phyloP scores from a whole-genome alignment of 2,888 invertebrate genomes.

The Hofmannophila pseudospretella region DNA sequence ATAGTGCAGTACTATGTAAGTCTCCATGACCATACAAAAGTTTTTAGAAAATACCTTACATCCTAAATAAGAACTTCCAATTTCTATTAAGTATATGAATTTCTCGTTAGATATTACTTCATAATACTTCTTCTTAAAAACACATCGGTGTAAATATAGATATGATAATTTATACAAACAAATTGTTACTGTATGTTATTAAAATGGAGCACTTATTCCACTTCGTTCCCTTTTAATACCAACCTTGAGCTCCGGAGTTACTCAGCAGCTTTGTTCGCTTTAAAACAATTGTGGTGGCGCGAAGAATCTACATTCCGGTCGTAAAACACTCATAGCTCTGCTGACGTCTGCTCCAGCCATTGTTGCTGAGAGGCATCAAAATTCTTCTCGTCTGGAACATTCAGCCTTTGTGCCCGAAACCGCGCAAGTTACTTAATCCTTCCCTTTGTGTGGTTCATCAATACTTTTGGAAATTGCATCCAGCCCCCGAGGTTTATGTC shows the following conservation, averaged over 20 bases:
- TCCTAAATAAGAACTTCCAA: background rate
- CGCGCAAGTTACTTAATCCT: slow-evolving; percentile 64
- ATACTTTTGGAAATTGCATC: slow-evolving; percentile 58
- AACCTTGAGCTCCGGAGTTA: background rate
- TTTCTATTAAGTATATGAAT: background rate
- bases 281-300: slow-evolving; percentile 47
- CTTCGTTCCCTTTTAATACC: background rate
- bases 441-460: slow-evolving; percentile 59
- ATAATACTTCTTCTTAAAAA: no score
- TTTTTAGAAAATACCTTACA: background rate
- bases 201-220: no score
- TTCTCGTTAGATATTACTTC: no score
- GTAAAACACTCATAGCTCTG: slow-evolving; percentile 48
- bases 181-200: no score
- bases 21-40: no score
- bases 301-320: slow-evolving; percentile 35
- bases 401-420: slow-evolving; percentile 56
- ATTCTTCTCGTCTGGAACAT: slow-evolving; percentile 60
- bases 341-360: slow-evolving; percentile 45
- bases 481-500: slow-evolving; percentile 15
- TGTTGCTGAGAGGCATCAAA: slow-evolving; percentile 50
- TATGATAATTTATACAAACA: no score
- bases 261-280: slow-evolving; percentile 26
- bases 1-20: no score
- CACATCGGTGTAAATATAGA: no score